Evolutionary conservation across 2,113 vertebrate species (phyloP).

Genomic region (Catharus fuscescens): DNA sequence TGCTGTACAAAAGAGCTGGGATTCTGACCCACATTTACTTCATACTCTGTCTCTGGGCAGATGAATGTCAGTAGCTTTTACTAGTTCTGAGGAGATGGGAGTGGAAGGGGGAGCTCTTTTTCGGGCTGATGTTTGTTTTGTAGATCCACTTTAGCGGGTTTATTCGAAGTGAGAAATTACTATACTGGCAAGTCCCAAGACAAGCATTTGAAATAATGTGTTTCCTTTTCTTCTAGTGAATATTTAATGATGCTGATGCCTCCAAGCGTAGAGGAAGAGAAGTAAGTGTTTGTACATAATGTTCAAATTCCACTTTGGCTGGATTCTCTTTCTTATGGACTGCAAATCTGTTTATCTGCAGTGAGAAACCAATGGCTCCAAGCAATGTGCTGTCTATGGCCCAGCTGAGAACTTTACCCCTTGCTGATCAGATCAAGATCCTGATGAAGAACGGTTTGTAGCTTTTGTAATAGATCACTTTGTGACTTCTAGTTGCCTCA

Average conservation of each 20-base stretch:
- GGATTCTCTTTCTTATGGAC: neutral
- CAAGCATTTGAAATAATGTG: neutral
- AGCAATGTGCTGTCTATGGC: constrained; percentile 98
- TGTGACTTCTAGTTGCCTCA: neutral
- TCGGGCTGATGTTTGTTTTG: neutral
- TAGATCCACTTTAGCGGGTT: neutral
- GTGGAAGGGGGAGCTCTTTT: neutral
- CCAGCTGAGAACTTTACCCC: constrained; percentile 91
- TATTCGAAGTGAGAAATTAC: neutral
- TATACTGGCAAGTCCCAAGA: neutral
- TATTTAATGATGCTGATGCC: constrained; percentile 98
- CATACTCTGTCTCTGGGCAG: neutral
- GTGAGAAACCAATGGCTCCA: constrained; percentile 88
- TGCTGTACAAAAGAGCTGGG: neutral
- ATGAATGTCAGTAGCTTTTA: neutral
- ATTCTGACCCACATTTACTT: neutral
- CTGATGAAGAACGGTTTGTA: constrained; percentile 94
- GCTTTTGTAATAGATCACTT: neutral
- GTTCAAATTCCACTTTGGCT: neutral
- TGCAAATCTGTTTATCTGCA: constrained; percentile 50
- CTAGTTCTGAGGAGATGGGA: neutral
- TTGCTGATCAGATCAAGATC: constrained; percentile 95
- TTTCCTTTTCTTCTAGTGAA: constrained; percentile 78
- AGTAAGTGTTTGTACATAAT: constrained; percentile 79
- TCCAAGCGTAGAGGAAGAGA: constrained; percentile 88